These are phyloP conservation scores for Neotoxoptera formosana DNA, from an alignment of 1,140 invertebrate species.

Conservation along the genomic window DNA sequence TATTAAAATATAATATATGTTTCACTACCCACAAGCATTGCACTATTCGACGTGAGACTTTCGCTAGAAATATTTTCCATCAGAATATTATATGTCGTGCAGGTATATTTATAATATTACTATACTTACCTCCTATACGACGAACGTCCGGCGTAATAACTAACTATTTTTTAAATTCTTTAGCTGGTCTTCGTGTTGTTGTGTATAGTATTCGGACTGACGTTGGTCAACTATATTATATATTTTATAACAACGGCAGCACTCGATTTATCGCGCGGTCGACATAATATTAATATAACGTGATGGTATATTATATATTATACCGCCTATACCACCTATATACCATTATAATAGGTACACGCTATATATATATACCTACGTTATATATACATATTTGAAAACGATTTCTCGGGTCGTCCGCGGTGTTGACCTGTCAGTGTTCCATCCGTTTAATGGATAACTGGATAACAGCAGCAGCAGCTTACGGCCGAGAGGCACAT, in stretches of 20 bases:
- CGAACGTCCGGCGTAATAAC: neutral
- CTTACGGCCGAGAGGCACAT: neutral
- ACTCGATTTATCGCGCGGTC: neutral
- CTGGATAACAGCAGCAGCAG: neutral
- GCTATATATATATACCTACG: neutral
- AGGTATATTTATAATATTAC: neutral
- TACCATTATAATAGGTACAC: neutral
- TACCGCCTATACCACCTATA: neutral
- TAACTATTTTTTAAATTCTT: neutral
- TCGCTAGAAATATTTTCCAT: neutral
- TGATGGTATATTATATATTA: neutral
- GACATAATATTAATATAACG: conserved; percentile 2
- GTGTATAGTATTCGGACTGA: neutral
- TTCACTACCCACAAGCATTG: no score
- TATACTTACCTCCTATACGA: neutral
- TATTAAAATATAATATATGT: no score
- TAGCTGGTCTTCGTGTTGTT: neutral
- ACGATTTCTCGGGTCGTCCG: conserved; percentile 33
- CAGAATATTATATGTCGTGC: neutral
- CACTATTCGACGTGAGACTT: neutral
- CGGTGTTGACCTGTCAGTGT: conserved; percentile 29
- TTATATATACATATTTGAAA: conserved; percentile 1
- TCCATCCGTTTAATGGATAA: conserved; percentile 24
- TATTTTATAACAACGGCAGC: neutral
- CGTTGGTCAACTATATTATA: neutral